Base-by-base conservation (phyloP, 2,797 vertebrate genomes). In the Microtus obscurus region DNA sequence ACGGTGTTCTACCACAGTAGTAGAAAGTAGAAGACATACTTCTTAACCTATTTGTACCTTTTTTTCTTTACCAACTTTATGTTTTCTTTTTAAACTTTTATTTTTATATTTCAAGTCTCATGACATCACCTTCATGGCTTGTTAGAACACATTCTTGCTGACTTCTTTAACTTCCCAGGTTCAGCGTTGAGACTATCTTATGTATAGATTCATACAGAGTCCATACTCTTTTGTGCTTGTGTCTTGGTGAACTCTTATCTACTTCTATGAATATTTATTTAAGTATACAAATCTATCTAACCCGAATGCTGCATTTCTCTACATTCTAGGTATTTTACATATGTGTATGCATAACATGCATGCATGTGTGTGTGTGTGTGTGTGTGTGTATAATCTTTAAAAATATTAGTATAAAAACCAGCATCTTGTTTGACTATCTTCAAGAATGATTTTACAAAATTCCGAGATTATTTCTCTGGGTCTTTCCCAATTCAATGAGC, bases 381-480 rank as follows among this genome's bases (percentile, higher is more conserved):
- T 53, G 53, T 53, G 14, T 14, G 13, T 61, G 2, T 25, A 25
- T n/a, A 61, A 14, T 74, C 2, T 65, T 56, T 19, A 43, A 90
- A 81, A 56, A 71, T 86, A 11, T 69, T 94, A 74, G 21, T 76
- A 69, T 93, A 74, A 82, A 45, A 94, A 71, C 9, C 37, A 51
- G 13, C 29, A 7, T 82, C 27, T 92, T 93, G 8, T 12, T 80
- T 37, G 8, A 86, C 12, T 95, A 2, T 90, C 25, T 87, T 93
- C 34, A 79, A 25, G 31, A 29, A 74, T 45, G 69, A 93, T 4
- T 63, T 7, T 67, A 34, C 0, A 91, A 93, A 94, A 81, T n/a
- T 10, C 45, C 88, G 43, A 88, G 48, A 73, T 93, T 96, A 34
- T 95, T 92, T 95, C 83, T 91, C 43, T 65, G 21, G 31, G 25